Evolutionary conservation across 2,113 vertebrate genomes (phyloP).

Genomic region (Cebus imitator): DNA sequence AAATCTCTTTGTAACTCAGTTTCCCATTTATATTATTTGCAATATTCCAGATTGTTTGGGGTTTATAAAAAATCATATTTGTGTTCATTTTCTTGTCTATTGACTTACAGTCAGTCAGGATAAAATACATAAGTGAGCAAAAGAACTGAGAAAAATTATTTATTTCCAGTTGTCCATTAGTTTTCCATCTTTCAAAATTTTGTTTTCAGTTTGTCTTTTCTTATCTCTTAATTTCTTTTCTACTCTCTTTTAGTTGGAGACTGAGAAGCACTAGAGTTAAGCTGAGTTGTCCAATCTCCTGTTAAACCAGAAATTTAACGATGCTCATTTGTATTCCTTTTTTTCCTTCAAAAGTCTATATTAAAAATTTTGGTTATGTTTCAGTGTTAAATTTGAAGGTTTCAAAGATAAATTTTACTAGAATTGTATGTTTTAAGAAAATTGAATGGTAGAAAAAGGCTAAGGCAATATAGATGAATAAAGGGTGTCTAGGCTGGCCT

Average conservation of each 20-base stretch:
- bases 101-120: neutral
- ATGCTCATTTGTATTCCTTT: neutral
- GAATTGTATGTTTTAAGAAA: neutral
- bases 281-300: neutral
- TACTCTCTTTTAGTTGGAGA: neutral
- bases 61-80: neutral
- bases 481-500: neutral
- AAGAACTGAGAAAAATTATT: slow-evolving; percentile 4
- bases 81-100: neutral
- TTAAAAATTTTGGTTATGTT: neutral
- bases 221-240: neutral
- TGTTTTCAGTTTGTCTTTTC: neutral
- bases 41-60: neutral
- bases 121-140: neutral
- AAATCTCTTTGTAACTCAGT: neutral
- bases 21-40: neutral
- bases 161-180: neutral
- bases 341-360: neutral
- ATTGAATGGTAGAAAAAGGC: neutral
- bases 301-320: slow-evolving; percentile 29
- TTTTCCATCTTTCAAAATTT: neutral
- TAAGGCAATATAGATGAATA: neutral
- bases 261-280: neutral
- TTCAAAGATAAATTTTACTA: slow-evolving; percentile 11
- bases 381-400: neutral